A percentile compares a stretch with the other conserved stretches of the same genome.
phyloP scores from a whole-genome alignment of 2,113 vertebrate species.

The Notarius lentiginosus region DNA sequence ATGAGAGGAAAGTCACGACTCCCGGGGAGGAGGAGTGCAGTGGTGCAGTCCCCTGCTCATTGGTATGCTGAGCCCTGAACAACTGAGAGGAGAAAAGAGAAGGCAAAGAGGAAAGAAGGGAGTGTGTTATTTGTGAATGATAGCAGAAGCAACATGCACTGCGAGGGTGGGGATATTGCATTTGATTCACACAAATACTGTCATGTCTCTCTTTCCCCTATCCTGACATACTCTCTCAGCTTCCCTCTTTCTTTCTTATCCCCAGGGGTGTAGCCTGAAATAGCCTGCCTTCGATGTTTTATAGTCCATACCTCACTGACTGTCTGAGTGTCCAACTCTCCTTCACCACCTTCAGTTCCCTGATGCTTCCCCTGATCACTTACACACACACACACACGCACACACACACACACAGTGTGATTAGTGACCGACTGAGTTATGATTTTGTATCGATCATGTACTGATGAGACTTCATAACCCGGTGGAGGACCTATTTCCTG shows the following conservation, averaged over 20 bases:
- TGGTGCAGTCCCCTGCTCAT: conserved; percentile 54
- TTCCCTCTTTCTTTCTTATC: conserved; percentile 42
- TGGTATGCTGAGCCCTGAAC: conserved; percentile 49
- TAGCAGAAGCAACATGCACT: conserved; percentile 47
- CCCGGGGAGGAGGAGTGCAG: conserved; percentile 36
- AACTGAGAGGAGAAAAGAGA: conserved; percentile 24
- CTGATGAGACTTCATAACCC: conserved; percentile 27
- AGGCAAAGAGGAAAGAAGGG: conserved; percentile 29
- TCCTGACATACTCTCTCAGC: conserved; percentile 53
- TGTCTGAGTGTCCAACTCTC: conserved; percentile 26
- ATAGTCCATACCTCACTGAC: conserved; percentile 44
- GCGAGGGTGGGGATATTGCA: conserved; percentile 56
- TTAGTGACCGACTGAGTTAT: conserved; percentile 24
- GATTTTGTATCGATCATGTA: conserved; percentile 28
- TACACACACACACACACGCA: conserved; percentile 13
- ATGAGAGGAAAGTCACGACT: conserved; percentile 51
- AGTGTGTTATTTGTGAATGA: conserved; percentile 53
- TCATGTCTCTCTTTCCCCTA: conserved; percentile 35
- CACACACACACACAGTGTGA: background rate
- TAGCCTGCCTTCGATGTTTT: conserved; percentile 55
- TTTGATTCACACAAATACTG: conserved; percentile 68
- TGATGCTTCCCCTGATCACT: conserved; percentile 12
- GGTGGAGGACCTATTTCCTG: conserved; percentile 3
- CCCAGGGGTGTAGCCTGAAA: conserved; percentile 56
- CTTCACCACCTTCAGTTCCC: conserved; percentile 16